These are phyloP conservation scores for Bathynomus jamesi DNA, from an alignment of 1,140 invertebrate species.

Conservation along the genomic window DNA sequence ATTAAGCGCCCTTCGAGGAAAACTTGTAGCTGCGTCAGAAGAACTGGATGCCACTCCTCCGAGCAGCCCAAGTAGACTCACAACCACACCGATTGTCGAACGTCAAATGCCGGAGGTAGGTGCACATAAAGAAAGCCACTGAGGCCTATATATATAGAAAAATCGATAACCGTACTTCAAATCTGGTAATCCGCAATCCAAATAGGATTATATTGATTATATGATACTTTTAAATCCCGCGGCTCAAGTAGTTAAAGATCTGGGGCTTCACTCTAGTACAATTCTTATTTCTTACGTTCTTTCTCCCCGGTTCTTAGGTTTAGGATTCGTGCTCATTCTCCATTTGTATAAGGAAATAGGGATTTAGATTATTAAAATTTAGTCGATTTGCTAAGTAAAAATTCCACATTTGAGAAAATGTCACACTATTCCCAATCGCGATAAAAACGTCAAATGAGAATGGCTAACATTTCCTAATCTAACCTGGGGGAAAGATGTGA, in stretches of 20 bases:
- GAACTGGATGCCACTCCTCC: slow-evolving; percentile 27
- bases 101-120: slow-evolving; percentile 29
- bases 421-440: too few relatives aligned
- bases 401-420: too few relatives aligned
- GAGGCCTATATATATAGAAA: not conserved
- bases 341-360: too few relatives aligned
- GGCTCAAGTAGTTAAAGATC: not conserved
- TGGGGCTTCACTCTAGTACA: too few relatives aligned
- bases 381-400: too few relatives aligned
- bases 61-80: slow-evolving; percentile 19
- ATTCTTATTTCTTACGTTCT: too few relatives aligned
- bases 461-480: too few relatives aligned
- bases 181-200: not conserved
- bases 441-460: too few relatives aligned
- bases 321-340: too few relatives aligned
- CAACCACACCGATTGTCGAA: slow-evolving; percentile 12
- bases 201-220: not conserved
- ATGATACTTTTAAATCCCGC: not conserved
- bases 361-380: too few relatives aligned
- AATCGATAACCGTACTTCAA: not conserved
- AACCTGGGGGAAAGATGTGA: too few relatives aligned
- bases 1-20: slow-evolving; percentile 24
- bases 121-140: not conserved
- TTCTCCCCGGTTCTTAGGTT: too few relatives aligned
- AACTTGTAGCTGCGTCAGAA: slow-evolving; percentile 24